Conservation (phyloP, 2,797 vertebrate species). For the Pangasius krempfi region DNA sequence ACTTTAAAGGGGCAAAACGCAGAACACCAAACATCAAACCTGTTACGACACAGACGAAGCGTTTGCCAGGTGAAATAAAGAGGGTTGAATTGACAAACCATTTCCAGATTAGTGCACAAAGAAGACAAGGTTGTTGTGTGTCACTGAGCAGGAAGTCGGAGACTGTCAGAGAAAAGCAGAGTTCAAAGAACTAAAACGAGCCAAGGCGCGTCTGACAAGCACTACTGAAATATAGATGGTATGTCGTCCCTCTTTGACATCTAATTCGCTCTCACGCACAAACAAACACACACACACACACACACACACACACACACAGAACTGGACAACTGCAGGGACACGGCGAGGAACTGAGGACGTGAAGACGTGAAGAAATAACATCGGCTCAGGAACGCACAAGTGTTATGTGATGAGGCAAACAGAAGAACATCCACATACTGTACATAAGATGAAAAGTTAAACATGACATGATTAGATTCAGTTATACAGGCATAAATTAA, state of each 20-base stretch:
- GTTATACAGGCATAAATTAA: not conserved
- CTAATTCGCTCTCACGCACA: slow-evolving; percentile 58
- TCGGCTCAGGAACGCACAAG: not conserved
- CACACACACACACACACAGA: slow-evolving; percentile 26
- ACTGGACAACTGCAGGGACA: not conserved
- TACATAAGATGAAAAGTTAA: not conserved
- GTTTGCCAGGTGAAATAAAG: not conserved
- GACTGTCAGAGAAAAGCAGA: slow-evolving; percentile 8
- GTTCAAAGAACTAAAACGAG: not conserved
- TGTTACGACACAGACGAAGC: not conserved
- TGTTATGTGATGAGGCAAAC: not conserved
- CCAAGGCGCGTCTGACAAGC: slow-evolving; percentile 30
- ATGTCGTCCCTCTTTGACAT: slow-evolving; percentile 68
- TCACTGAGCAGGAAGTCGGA: not conserved
- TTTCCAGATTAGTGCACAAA: not conserved
- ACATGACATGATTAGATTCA: not conserved
- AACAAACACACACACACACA: slow-evolving; percentile 34
- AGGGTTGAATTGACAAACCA: not conserved
- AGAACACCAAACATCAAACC: not conserved
- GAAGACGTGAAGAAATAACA: not conserved
- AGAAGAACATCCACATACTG: not conserved
- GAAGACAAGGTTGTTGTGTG: not conserved
- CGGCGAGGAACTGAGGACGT: not conserved
- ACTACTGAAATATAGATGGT: slow-evolving; percentile 72
- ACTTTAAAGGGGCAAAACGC: not conserved